Evolutionary conservation across 2,797 vertebrate genomes (phyloP).

Genomic region (Platalea minor): DNA sequence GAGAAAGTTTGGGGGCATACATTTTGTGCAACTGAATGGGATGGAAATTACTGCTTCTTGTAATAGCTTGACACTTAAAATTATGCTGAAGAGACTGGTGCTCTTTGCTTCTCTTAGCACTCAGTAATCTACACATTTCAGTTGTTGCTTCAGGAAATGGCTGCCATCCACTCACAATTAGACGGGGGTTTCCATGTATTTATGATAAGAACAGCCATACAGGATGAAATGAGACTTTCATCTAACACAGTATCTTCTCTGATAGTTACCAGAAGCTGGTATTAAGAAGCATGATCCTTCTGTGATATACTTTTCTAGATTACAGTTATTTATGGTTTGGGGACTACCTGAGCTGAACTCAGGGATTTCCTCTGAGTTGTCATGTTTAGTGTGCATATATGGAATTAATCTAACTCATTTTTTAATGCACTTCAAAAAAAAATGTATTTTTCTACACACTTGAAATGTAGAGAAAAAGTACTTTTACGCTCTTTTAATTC

Average conservation of each 20-base stretch:
- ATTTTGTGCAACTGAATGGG: not conserved
- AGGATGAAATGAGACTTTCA: not conserved
- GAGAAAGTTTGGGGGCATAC: not conserved
- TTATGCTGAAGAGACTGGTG: not conserved
- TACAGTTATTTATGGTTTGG: not conserved
- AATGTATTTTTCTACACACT: not conserved
- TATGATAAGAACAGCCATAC: not conserved
- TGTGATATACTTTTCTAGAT: not conserved
- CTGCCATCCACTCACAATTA: not conserved
- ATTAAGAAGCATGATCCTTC: not conserved
- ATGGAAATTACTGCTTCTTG: not conserved
- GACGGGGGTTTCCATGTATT: not conserved
- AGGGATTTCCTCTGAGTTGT: not conserved
- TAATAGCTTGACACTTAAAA: not conserved
- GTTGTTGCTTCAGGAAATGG: not conserved
- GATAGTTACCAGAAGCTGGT: not conserved
- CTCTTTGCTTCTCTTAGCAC: not conserved
- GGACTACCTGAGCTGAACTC: not conserved
- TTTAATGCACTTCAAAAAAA: not conserved
- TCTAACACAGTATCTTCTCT: not conserved
- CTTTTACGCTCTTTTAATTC: not conserved
- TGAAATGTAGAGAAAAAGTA: not conserved
- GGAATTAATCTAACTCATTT: not conserved
- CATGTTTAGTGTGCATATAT: not conserved
- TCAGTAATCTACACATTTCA: not conserved